These are phyloP conservation scores for Linyphia triangularis DNA, from an alignment of 2,888 invertebrate species.

Conservation along the genomic window DNA sequence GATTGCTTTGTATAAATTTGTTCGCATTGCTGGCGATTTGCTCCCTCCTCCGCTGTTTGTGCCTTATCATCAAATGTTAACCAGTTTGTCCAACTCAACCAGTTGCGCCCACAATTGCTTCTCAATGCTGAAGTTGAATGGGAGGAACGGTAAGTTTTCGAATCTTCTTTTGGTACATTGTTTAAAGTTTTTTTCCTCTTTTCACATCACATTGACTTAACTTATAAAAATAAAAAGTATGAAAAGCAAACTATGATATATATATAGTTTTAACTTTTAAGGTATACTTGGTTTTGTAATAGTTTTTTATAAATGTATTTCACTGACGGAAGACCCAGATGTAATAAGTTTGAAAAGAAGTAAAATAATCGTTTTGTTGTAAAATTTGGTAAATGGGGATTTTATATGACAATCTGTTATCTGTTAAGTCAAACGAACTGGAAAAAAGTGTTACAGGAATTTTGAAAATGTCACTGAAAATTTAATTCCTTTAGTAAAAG, in stretches of 20 bases:
- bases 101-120: conserved; percentile 89
- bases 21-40: conserved; percentile 91
- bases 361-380: too few relatives aligned
- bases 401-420: too few relatives aligned
- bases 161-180: not conserved
- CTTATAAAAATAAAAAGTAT: not conserved
- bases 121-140: conserved; percentile 87
- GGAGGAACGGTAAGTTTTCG: conserved; percentile 78
- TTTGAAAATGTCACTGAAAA: too few relatives aligned
- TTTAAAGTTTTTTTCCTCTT: not conserved
- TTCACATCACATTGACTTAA: not conserved
- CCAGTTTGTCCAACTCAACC: conserved; percentile 87
- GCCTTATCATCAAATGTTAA: conserved; percentile 91
- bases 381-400: too few relatives aligned
- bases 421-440: too few relatives aligned
- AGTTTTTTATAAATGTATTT: too few relatives aligned
- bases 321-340: too few relatives aligned
- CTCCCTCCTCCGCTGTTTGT: conserved; percentile 90
- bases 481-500: too few relatives aligned
- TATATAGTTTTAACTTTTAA: not conserved
- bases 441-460: too few relatives aligned
- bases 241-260: not conserved
- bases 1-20: conserved; percentile 92
- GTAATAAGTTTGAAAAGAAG: too few relatives aligned
- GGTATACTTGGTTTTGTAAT: not conserved